Conservation (phyloP, 2,888 invertebrate genomes). For the Tetranychus piercei region DNA sequence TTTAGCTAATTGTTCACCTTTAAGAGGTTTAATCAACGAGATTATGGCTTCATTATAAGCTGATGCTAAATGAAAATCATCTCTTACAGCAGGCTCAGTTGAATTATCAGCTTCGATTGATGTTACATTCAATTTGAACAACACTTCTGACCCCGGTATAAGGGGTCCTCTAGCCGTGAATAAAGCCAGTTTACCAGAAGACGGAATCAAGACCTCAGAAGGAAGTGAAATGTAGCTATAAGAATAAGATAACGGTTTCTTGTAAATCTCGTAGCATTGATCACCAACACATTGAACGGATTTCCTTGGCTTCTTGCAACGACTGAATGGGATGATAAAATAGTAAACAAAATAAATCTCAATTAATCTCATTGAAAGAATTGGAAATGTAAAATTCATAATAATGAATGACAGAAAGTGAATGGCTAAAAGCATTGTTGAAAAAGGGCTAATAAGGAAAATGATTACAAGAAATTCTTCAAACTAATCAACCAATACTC, state of each 20-base stretch:
- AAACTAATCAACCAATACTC: too few relatives aligned
- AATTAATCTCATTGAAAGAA: too few relatives aligned
- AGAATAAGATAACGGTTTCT: neutral
- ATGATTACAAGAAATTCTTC: too few relatives aligned
- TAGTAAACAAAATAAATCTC: neutral
- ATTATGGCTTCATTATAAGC: slow-evolving; percentile 51
- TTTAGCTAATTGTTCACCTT: slow-evolving; percentile 77
- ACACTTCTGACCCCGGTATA: neutral
- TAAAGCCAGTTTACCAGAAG: neutral
- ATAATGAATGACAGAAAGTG: neutral
- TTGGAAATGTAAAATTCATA: too few relatives aligned
- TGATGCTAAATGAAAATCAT: neutral
- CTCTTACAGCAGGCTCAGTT: neutral
- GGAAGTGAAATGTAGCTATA: neutral
- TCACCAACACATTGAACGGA: neutral
- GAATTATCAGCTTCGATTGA: neutral
- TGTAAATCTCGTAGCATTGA: neutral
- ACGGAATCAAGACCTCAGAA: neutral
- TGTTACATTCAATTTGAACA: neutral
- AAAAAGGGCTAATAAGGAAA: neutral
- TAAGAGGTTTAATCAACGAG: slow-evolving; percentile 50
- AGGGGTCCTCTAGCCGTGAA: neutral
- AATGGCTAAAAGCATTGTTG: neutral
- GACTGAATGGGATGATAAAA: neutral
- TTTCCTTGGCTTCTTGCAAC: neutral